Conservation (phyloP, 2,797 vertebrate species). For the Mareca penelope region DNA sequence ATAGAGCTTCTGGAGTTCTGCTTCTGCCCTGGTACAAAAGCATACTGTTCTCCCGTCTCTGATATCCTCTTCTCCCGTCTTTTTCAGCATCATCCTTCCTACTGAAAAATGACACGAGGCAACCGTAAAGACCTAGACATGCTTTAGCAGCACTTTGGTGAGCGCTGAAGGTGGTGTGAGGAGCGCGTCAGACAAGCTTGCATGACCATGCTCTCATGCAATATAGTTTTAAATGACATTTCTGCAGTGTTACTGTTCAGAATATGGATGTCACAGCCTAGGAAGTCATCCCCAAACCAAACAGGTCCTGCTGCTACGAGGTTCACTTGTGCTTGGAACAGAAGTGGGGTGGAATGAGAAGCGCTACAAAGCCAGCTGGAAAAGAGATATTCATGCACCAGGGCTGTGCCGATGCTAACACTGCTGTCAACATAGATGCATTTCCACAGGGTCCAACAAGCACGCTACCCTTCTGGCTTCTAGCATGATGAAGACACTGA, state of each 20-base stretch:
- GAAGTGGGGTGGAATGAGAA: neutral
- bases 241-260: neutral
- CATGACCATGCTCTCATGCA: neutral
- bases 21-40: neutral
- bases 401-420: neutral
- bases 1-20: neutral
- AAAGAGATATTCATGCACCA: neutral
- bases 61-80: neutral
- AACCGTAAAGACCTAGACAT: neutral
- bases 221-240: neutral
- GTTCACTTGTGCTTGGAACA: neutral
- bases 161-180: neutral
- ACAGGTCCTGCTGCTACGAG: neutral
- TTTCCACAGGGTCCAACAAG: neutral
- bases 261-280: neutral
- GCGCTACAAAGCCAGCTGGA: neutral
- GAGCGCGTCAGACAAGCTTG: neutral
- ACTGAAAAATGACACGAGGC: fast-evolving
- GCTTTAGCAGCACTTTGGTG: neutral
- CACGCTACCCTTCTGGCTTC: neutral
- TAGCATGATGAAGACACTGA: neutral
- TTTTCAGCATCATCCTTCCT: neutral
- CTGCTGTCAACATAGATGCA: neutral
- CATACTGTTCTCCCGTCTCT: neutral
- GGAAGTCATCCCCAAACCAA: neutral